A percentile compares a stretch with the other conserved stretches of the same genome.
These are phyloP conservation scores for Amblyjoppa fuscipennis DNA, from an alignment of 2,888 invertebrate genomes.

Conservation along the genomic window DNA sequence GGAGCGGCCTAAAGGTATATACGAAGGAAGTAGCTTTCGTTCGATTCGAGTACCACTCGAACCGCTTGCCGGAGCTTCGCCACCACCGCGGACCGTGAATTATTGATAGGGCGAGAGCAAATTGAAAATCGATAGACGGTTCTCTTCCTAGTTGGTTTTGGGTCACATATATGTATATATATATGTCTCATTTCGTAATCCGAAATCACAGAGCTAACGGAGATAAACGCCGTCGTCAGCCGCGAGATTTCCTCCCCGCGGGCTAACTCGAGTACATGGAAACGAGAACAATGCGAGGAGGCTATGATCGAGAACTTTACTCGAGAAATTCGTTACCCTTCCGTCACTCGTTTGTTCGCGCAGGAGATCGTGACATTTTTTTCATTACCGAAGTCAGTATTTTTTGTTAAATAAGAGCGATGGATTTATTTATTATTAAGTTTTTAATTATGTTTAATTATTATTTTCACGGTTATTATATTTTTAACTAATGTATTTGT, in stretches of 20 bases:
- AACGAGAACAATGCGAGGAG: background rate
- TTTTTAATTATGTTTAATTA: background rate
- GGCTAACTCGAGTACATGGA: conserved; percentile 7
- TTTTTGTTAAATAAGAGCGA: too few relatives aligned
- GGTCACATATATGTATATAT: conserved; percentile 33
- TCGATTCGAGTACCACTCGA: conserved; percentile 46
- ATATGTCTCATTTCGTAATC: conserved; percentile 35
- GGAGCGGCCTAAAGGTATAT: conserved; percentile 16
- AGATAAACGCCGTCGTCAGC: conserved; percentile 21
- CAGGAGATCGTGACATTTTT: too few relatives aligned
- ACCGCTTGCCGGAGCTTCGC: conserved; percentile 10
- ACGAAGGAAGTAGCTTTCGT: conserved; percentile 39
- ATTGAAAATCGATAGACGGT: conserved; percentile 74
- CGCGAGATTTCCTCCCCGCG: background rate
- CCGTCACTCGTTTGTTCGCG: too few relatives aligned
- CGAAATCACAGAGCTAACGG: conserved; percentile 36
- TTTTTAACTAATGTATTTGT: background rate
- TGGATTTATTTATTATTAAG: background rate
- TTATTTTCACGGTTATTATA: background rate
- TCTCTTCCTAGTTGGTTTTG: conserved; percentile 38
- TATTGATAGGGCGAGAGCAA: conserved; percentile 71
- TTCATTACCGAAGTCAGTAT: too few relatives aligned
- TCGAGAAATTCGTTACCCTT: background rate
- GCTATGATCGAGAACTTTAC: background rate
- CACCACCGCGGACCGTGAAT: conserved; percentile 62